Conservation (phyloP, 2,888 invertebrate genomes). For the Drosophila ustulata region DNA sequence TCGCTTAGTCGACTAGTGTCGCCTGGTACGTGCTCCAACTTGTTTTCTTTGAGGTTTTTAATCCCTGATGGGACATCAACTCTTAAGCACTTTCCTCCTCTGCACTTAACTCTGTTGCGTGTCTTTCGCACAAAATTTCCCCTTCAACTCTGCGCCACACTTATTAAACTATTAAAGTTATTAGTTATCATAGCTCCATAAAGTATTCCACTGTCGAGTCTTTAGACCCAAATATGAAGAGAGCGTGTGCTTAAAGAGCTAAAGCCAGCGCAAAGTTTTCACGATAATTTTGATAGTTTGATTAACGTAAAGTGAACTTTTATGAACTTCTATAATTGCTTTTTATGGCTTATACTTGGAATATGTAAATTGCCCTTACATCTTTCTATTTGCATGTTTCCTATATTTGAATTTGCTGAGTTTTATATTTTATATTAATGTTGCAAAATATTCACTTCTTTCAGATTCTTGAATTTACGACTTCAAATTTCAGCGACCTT, state of each 20-base stretch:
- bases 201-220: background rate
- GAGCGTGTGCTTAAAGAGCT: background rate
- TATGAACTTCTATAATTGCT: too few species aligned
- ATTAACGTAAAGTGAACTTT: background rate
- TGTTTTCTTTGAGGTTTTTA: conserved; percentile 21
- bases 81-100: conserved; percentile 10
- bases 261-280: background rate
- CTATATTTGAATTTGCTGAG: too few species aligned
- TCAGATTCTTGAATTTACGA: too few species aligned
- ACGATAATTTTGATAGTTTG: conserved; percentile 1
- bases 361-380: too few species aligned
- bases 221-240: background rate
- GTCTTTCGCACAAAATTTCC: background rate
- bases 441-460: too few species aligned
- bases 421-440: too few species aligned
- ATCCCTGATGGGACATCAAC: conserved; percentile 20
- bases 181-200: conserved; percentile 5
- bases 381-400: too few species aligned
- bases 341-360: too few species aligned
- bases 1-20: background rate
- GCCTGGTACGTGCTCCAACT: background rate
- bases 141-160: background rate
- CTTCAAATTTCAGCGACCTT: too few species aligned
- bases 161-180: conserved; percentile 20
- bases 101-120: conserved; percentile 6